Percentiles rank a stretch among this genome's conserved stretches.
phyloP scores from a whole-genome alignment of 2,888 invertebrate species.

The Oligia latruncula region DNA sequence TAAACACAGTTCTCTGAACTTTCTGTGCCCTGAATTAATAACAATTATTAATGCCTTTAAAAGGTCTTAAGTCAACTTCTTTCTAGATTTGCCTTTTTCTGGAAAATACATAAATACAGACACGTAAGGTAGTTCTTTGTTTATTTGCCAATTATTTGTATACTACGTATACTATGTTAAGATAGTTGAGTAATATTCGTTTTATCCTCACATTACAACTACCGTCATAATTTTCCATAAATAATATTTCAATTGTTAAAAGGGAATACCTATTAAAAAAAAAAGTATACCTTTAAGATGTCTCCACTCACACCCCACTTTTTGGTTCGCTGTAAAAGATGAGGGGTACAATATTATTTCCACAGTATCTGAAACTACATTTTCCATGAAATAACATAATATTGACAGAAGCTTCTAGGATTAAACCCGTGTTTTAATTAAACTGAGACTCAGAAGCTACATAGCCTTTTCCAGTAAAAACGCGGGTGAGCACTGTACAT shows the following conservation, averaged over 20 bases:
- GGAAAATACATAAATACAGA: not conserved
- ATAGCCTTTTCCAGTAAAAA: not conserved
- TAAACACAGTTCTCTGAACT: not conserved
- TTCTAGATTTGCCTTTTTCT: not conserved
- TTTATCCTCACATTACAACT: not conserved
- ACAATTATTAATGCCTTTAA: not conserved
- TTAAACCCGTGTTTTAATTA: not conserved
- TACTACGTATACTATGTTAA: not conserved
- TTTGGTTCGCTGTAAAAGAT: conserved; percentile 79
- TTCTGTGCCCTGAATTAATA: not conserved
- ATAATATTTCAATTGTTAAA: not conserved
- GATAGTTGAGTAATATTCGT: not conserved
- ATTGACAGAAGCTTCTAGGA: not conserved
- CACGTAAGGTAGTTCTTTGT: too few relatives aligned
- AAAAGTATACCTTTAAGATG: conserved; percentile 74
- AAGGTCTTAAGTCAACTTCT: not conserved
- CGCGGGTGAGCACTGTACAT: not conserved
- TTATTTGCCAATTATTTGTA: not conserved
- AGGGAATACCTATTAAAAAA: not conserved
- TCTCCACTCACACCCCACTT: conserved; percentile 83
- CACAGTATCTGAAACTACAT: not conserved
- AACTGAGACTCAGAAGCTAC: not conserved
- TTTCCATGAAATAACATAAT: not conserved
- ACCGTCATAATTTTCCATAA: not conserved
- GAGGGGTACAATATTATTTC: conserved; percentile 30